These are phyloP conservation scores for Danio aesculapii DNA, from an alignment of 2,797 vertebrate species.

Conservation along the genomic window DNA sequence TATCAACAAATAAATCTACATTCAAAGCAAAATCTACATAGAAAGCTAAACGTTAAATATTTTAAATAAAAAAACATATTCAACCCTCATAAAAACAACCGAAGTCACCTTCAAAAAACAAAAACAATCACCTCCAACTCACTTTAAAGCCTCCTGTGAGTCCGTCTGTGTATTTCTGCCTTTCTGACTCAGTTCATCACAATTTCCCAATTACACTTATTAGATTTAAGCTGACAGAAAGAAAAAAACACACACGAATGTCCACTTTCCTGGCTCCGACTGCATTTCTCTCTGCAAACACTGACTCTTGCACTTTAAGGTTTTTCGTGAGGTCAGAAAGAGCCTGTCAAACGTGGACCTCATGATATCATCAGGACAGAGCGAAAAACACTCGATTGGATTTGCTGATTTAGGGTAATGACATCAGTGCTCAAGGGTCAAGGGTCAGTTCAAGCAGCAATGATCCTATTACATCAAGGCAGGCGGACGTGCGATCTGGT, in stretches of 20 bases:
- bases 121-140: no score
- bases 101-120: no score
- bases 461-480: constrained; percentile 19
- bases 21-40: no score
- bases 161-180: constrained; percentile 14
- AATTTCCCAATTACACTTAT: constrained; percentile 62
- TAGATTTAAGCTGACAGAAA: constrained; percentile 36
- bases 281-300: constrained; percentile 56
- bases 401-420: background rate
- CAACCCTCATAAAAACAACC: no score
- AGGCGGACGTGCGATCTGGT: background rate
- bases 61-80: no score
- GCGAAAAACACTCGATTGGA: background rate
- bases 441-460: background rate
- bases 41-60: no score
- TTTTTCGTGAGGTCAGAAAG: background rate
- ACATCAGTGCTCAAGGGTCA: constrained; percentile 10
- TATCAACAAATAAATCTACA: no score
- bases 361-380: constrained; percentile 1
- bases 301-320: background rate
- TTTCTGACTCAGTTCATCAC: constrained; percentile 41
- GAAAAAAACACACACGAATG: constrained; percentile 64
- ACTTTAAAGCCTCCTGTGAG: background rate
- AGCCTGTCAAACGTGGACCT: background rate
- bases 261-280: background rate